Percentiles rank a stretch among this genome's conserved stretches.
Conservation (phyloP, 2,797 vertebrate genomes). For the Vultur gryphus region DNA sequence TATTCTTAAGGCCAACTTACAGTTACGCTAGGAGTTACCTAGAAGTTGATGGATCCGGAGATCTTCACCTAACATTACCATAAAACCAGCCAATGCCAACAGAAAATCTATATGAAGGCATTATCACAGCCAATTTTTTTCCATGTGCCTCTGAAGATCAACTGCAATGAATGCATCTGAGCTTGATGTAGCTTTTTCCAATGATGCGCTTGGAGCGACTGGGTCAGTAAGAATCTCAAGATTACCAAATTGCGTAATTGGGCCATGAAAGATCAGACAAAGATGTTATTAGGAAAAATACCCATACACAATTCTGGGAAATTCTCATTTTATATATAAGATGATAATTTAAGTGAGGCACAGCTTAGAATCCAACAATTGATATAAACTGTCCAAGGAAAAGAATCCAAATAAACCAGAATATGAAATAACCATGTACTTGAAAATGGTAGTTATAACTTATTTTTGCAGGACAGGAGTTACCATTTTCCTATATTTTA, state of each 20-base stretch:
- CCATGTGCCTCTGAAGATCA: not conserved
- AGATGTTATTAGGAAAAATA: not conserved
- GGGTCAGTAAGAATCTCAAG: not conserved
- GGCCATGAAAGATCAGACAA: not conserved
- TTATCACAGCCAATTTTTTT: not conserved
- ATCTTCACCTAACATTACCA: not conserved
- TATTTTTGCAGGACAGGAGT: not conserved
- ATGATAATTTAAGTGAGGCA: not conserved
- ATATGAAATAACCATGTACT: not conserved
- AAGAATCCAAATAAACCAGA: not conserved
- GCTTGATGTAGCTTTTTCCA: not conserved
- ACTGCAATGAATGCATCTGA: not conserved
- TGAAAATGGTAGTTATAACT: not conserved
- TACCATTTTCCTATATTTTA: not conserved
- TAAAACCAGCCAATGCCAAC: not conserved
- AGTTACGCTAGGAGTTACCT: not conserved
- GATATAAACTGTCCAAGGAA: not conserved
- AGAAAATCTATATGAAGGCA: not conserved
- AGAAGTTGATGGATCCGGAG: not conserved
- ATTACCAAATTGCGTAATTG: not conserved
- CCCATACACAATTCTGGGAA: not conserved
- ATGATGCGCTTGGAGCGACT: not conserved
- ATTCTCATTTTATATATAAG: not conserved
- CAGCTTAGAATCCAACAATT: not conserved
- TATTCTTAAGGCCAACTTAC: not conserved